Conservation (phyloP, 2,113 vertebrate genomes). For the Triplophysa tibetana region DNA sequence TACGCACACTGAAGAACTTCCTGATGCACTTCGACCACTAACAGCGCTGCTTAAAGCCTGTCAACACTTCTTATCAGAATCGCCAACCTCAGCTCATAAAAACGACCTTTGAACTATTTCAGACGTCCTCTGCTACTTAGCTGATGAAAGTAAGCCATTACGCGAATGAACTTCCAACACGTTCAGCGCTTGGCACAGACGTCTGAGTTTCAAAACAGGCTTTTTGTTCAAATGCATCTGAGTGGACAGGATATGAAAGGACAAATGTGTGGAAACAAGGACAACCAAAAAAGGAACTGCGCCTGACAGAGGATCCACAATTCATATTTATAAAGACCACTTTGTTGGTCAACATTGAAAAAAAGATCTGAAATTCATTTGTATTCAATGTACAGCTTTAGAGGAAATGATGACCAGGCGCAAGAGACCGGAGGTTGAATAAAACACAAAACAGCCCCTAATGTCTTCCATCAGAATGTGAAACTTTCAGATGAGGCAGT, state of each 20-base stretch:
- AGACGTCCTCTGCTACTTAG: background rate
- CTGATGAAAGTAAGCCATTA: background rate
- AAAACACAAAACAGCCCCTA: background rate
- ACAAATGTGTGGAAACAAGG: conserved; percentile 60
- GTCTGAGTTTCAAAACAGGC: background rate
- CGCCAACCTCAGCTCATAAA: conserved; percentile 15
- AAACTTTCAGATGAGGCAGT: conserved; percentile 1
- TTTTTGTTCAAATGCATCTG: background rate
- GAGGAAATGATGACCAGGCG: background rate
- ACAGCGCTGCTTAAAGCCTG: background rate
- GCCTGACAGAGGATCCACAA: background rate
- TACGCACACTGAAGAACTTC: conserved; percentile 31
- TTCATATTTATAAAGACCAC: background rate
- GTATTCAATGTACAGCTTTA: background rate
- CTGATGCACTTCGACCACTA: conserved; percentile 39
- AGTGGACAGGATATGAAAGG: conserved; percentile 64
- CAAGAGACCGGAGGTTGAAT: background rate
- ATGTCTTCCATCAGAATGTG: conserved; percentile 1
- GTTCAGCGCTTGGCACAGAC: background rate
- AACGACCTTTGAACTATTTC: conserved; percentile 26
- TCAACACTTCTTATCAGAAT: conserved; percentile 41
- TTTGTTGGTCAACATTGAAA: no score
- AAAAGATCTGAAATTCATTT: background rate
- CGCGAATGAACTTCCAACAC: background rate
- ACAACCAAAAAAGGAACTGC: conserved; percentile 35